A percentile compares a stretch with the other conserved stretches of the same genome.
These are phyloP conservation scores for Homarus gammarus DNA, from an alignment of 2,888 invertebrate genomes.

Conservation along the genomic window DNA sequence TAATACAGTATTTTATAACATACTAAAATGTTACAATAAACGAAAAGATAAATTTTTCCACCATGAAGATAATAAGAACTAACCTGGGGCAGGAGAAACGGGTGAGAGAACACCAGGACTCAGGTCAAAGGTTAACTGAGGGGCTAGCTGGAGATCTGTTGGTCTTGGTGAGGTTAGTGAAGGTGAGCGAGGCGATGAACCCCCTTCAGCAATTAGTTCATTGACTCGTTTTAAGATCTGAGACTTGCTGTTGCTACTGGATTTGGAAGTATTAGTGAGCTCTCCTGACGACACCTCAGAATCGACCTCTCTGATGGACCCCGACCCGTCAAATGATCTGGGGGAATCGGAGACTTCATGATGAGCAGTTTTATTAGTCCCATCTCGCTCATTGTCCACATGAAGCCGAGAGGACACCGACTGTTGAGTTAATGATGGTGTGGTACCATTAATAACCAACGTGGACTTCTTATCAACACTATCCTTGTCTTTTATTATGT, in stretches of 20 bases:
- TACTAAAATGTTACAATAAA: too few species aligned
- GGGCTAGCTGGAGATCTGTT: conserved; percentile 17
- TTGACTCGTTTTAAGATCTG: conserved; percentile 39
- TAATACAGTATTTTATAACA: too few species aligned
- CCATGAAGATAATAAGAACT: conserved; percentile 1
- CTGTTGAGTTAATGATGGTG: not conserved
- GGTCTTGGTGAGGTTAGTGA: conserved; percentile 17
- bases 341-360: not conserved
- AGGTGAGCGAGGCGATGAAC: conserved; percentile 21
- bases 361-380: too few species aligned
- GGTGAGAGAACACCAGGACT: conserved; percentile 40
- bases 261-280: not conserved
- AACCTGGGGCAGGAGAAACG: conserved; percentile 30
- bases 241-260: conserved; percentile 31
- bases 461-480: not conserved
- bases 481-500: conserved; percentile 41
- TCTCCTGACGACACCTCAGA: not conserved
- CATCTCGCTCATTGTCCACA: not conserved
- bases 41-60: too few species aligned
- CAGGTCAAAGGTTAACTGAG: conserved; percentile 48
- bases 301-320: not conserved
- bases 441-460: not conserved
- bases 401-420: not conserved
- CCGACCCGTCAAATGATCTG: not conserved
- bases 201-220: conserved; percentile 48